These are phyloP conservation scores for Netelia fuscicornis DNA, from an alignment of 2,888 invertebrate species.

Conservation along the genomic window DNA sequence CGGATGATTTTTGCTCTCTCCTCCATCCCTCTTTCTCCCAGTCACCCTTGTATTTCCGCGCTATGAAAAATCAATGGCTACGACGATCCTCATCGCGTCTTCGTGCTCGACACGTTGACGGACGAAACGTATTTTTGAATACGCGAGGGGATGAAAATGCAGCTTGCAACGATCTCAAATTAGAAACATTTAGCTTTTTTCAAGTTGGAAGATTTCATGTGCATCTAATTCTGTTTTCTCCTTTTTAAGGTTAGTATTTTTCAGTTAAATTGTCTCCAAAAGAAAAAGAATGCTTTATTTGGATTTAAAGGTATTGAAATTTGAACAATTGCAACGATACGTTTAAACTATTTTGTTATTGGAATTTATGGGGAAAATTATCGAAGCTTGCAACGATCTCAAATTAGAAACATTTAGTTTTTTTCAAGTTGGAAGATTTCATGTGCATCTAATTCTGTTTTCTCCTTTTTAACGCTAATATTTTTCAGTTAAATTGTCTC, in stretches of 20 bases:
- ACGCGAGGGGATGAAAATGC: background rate
- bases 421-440: background rate
- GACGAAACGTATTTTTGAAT: background rate
- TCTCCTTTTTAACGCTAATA: background rate
- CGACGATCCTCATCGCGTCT: background rate
- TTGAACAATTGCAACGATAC: background rate
- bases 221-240: background rate
- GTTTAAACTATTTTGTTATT: background rate
- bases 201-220: background rate
- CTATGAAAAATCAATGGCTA: constrained; percentile 46
- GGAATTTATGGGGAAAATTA: no score
- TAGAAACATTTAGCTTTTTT: no score
- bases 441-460: background rate
- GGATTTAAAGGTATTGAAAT: no score
- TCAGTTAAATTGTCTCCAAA: background rate
- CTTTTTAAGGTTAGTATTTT: background rate
- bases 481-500: background rate
- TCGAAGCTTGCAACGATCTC: no score
- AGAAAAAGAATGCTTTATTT: background rate
- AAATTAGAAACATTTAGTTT: no score
- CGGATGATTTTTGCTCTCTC: constrained; percentile 42
- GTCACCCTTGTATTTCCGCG: constrained; percentile 7
- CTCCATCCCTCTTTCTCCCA: constrained; percentile 2
- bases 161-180: no score
- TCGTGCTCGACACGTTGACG: background rate